These are phyloP conservation scores for Ageneiosus marmoratus DNA, from an alignment of 2,113 vertebrate species.

Conservation along the genomic window DNA sequence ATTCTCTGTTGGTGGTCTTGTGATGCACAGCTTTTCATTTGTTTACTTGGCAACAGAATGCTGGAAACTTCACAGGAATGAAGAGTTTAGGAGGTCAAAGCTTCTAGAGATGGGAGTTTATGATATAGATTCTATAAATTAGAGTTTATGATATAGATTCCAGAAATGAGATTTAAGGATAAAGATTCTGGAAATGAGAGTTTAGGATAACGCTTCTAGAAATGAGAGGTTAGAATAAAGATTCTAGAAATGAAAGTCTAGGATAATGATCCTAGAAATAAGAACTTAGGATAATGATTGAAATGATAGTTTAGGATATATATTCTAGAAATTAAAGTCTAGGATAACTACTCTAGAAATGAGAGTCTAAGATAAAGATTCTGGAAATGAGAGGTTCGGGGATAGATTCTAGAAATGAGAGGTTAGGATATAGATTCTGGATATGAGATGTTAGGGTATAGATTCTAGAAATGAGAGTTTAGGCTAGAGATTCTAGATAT, in stretches of 20 bases:
- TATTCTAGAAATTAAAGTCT: slow-evolving; percentile 51
- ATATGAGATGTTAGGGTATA: slow-evolving; percentile 57
- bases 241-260: no score
- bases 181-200: no score
- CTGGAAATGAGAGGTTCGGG: slow-evolving; percentile 14
- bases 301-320: background rate
- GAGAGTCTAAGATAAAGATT: slow-evolving; percentile 56
- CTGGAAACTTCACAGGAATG: slow-evolving; percentile 62
- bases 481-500: slow-evolving; percentile 32
- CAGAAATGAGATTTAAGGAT: no score
- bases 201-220: slow-evolving; percentile 27
- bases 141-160: no score
- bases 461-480: slow-evolving; percentile 45
- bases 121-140: no score
- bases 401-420: slow-evolving; percentile 50
- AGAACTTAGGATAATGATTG: background rate
- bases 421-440: slow-evolving; percentile 52
- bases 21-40: slow-evolving; percentile 64
- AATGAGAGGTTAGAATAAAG: slow-evolving; percentile 52
- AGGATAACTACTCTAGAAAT: slow-evolving; percentile 58
- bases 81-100: background rate
- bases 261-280: no score
- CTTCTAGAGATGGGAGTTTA: slow-evolving; percentile 53
- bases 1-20: slow-evolving; percentile 60
- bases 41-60: slow-evolving; percentile 71